Evolutionary conservation across 1,140 invertebrate genomes (phyloP), one percentile per base, ranked within the genome.

Genomic region (Cyclina sinensis): DNA sequence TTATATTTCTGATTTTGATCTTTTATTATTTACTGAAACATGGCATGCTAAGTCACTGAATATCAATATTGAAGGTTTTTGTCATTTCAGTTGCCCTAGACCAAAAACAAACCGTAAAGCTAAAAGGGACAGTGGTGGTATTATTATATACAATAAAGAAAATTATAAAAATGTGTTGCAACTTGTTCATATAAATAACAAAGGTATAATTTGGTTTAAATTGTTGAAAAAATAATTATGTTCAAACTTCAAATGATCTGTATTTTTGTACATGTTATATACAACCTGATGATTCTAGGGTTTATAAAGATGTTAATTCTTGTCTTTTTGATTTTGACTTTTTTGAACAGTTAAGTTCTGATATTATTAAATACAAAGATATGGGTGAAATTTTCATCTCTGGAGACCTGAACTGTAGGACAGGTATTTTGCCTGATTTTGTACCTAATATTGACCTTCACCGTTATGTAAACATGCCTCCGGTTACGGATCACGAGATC

Each of bases 1-100:
- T 39, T 74, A 73, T 85, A 21, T 85, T 24, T 65, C 32, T 70
- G 27, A 54, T 11, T 85, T 46, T 16, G 43, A 46, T 46, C 7
- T 46, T 46, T 46, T 46, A 46, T 16, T 46, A 46, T 46, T 46
- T 46, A 46, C 43, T 46, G 43, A 46, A 46, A 16, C 16, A 16
- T 46, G 43, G 43, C 7, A 46, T 46, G 7, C 43, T 24, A 70
- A 83, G 48, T 18, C 14, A 2, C 30, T 1, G 9, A 27, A 83
- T 43, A 70, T 70, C 1, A 0, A 39, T 46, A 70, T 83, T 27
- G 4, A 39, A 7, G 51, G 51, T 24, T 83, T 24, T 68, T 12
- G 5, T 3, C 30, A 27, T 48, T 83, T 83, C 46, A 32, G 27
- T 2, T 83, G 81, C 46, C n/a, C n/a, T n/a, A n/a, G n/a, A n/a